Evolutionary conservation across 2,797 vertebrate genomes (phyloP).

Genomic region (Anisognathus igniventris): DNA sequence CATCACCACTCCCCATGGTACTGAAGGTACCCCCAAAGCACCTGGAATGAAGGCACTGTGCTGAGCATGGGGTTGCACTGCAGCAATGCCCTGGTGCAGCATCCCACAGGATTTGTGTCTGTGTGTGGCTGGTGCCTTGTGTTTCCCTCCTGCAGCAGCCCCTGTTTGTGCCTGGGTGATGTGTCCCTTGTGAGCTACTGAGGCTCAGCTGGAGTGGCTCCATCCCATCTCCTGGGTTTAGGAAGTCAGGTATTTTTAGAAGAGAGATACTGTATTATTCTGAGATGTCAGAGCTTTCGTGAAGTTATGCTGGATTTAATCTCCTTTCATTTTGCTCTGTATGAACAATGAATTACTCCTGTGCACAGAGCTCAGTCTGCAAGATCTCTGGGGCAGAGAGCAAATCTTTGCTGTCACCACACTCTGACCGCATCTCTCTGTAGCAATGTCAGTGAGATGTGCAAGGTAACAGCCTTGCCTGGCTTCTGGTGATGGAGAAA

Average conservation of each 20-base stretch:
- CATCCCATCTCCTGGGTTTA: not conserved
- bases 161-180: not conserved
- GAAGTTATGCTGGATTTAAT: not conserved
- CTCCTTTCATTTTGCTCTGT: not conserved
- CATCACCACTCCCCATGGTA: accelerated
- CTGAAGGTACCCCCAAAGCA: not conserved
- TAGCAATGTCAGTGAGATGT: accelerated
- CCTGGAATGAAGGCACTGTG: not conserved
- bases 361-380: not conserved
- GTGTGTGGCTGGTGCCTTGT: accelerated
- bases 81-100: not conserved
- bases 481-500: not conserved
- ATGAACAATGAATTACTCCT: not conserved
- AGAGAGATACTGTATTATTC: not conserved
- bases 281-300: not conserved
- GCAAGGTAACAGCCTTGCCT: not conserved
- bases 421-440: not conserved
- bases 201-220: not conserved
- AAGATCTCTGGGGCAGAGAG: not conserved
- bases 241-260: conserved; percentile 2
- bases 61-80: not conserved
- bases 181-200: not conserved
- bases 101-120: accelerated
- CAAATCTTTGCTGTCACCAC: not conserved
- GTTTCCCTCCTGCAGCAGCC: not conserved